Base-by-base conservation (phyloP, 2,888 invertebrate genomes). In the Alviniconcha strummeri region DNA sequence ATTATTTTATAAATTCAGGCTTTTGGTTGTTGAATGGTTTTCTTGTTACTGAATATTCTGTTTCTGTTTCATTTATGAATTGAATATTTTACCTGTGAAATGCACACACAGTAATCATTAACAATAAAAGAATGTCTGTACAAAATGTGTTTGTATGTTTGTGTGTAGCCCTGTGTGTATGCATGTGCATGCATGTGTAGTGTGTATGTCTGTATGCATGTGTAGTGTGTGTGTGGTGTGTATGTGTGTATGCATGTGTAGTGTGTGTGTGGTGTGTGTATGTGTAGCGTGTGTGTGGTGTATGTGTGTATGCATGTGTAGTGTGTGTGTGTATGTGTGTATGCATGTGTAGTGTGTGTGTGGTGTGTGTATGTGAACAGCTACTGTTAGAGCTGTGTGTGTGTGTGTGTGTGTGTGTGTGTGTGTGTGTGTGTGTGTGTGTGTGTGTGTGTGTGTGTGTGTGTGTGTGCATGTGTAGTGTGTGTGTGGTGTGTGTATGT, bases 361-460 rank as follows among this genome's bases (percentile, higher is more conserved):
- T 71, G 19, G 69, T 69, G 69, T 69, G 69, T 13, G 19, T 71
- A 36, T 36, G 36, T 36, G 36, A 36, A 36, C 36, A 36, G 36
- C 36, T 36, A 36, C 36, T 36, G 36, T 36, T 36, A 36, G 36
- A 36, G 64, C 64, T 15, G 11, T 64, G 11, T 64, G 1, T 3
- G 64, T 64, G 64, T 64, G 1, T 64, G 64, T 15, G 15, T 64
- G 64, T 64, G 15, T 3, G 64, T 71, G 71, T 15, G n/a, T 71
- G n/a, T n/a, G n/a, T 71, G n/a, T n/a, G n/a, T 71, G n/a, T 71
- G 71, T 71, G 71, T 71, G 71, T 71, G 71, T 71, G 71, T 71
- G n/a, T 71, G 69, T 71, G 69, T 71, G 69, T 71, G 69, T 71
- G 69, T n/a, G 69, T 71, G 69, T 71, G n/a, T 71, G 69, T 71